Conservation (phyloP, 2,888 invertebrate species). For the Empis stercorea region DNA sequence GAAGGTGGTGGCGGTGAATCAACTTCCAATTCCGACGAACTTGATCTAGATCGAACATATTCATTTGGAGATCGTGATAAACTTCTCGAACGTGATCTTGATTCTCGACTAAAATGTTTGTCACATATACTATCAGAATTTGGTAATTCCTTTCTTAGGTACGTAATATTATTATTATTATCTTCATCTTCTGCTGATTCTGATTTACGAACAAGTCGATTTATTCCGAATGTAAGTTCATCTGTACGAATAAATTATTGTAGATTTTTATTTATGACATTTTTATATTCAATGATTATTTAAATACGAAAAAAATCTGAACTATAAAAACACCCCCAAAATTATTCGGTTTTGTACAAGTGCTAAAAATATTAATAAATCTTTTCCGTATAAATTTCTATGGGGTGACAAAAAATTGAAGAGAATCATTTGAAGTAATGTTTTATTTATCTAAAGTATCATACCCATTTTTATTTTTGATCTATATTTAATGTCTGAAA, state of each 20-base stretch:
- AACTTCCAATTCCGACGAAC: constrained; percentile 64
- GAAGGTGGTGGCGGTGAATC: constrained; percentile 54
- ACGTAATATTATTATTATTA: constrained; percentile 34
- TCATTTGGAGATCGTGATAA: constrained; percentile 22
- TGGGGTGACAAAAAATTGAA: too few species aligned
- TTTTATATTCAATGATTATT: too few species aligned
- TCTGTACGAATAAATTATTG: constrained; percentile 39
- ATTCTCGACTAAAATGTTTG: constrained; percentile 24
- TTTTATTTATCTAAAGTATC: too few species aligned
- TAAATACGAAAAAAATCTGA: too few species aligned
- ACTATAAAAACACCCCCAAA: too few species aligned
- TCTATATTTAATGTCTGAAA: too few species aligned
- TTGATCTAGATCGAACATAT: constrained; percentile 27
- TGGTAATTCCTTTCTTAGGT: constrained; percentile 16
- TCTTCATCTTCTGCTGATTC: constrained; percentile 49
- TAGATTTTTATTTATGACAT: too few species aligned
- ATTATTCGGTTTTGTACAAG: too few species aligned
- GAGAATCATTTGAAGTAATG: too few species aligned
- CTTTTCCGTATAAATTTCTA: too few species aligned
- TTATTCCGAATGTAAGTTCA: constrained; percentile 73
- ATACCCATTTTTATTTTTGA: too few species aligned
- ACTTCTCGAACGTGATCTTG: constrained; percentile 31
- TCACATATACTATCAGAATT: constrained; percentile 23
- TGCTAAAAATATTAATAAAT: too few species aligned
- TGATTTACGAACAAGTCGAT: constrained; percentile 53